phyloP scores from a whole-genome alignment of 2,113 vertebrate genomes.

The Gopherus flavomarginatus region DNA sequence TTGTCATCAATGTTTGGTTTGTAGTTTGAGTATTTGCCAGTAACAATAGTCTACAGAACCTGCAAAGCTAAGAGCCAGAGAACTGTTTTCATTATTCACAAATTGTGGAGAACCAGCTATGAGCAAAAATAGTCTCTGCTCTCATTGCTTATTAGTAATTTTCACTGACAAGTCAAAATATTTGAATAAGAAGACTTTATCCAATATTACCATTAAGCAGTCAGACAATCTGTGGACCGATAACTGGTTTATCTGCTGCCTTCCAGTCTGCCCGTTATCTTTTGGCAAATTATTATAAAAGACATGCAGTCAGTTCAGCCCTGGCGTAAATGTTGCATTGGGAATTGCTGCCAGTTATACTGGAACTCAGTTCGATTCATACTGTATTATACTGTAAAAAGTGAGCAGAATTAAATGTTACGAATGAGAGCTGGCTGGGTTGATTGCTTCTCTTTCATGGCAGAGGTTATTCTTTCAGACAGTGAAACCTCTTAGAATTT shows the following conservation, averaged over 20 bases:
- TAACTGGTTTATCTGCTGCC: constrained; percentile 7
- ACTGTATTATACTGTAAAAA: not conserved
- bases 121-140: not conserved
- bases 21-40: constrained; percentile 8
- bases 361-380: not conserved
- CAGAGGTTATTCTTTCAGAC: not conserved
- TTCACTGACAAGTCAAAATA: constrained; percentile 21
- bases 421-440: not conserved
- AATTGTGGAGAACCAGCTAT: not conserved
- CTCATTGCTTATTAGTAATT: constrained; percentile 17
- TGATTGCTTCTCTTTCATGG: not conserved
- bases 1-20: not conserved
- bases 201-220: constrained; percentile 15
- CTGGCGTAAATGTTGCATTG: not conserved
- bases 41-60: constrained; percentile 6
- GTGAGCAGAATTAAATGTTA: not conserved
- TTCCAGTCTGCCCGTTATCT: constrained; percentile 29
- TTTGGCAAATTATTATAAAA: constrained; percentile 8
- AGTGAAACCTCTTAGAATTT: not conserved
- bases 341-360: not conserved
- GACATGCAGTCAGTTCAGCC: not conserved
- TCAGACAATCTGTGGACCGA: not conserved
- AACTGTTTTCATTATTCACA: not conserved
- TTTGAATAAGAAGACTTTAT: not conserved
- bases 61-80: not conserved